These are phyloP conservation scores for Aphelocoma coerulescens DNA, from an alignment of 2,113 vertebrate genomes.

Conservation along the genomic window DNA sequence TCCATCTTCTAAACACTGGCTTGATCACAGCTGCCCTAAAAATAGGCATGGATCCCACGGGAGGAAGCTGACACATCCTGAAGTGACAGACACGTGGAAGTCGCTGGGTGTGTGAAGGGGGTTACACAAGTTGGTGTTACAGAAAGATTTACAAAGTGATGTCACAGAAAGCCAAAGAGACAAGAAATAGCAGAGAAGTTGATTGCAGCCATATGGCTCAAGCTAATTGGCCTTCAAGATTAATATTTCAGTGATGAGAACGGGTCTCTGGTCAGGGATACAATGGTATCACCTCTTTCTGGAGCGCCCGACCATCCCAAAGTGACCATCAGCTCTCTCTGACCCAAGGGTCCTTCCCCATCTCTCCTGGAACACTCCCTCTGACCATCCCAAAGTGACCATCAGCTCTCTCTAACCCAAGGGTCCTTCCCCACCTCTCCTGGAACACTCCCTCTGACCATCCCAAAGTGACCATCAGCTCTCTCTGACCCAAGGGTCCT, in stretches of 20 bases:
- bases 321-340: background rate
- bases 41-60: background rate
- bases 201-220: background rate
- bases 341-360: background rate
- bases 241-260: background rate
- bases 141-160: background rate
- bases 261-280: background rate
- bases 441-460: background rate
- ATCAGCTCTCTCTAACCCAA: background rate
- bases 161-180: background rate
- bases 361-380: background rate
- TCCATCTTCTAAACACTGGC: background rate
- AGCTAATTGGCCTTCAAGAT: background rate
- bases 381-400: fast-evolving
- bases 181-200: background rate
- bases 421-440: background rate
- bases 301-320: background rate
- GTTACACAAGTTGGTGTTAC: background rate
- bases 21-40: background rate
- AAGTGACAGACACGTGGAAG: background rate
- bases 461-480: background rate
- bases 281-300: background rate
- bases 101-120: background rate
- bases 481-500: background rate
- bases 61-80: conserved; percentile 14